Percentiles rank a stretch among this genome's conserved stretches.
Conservation (phyloP, 2,113 vertebrate species). For the Alouatta palliata region DNA sequence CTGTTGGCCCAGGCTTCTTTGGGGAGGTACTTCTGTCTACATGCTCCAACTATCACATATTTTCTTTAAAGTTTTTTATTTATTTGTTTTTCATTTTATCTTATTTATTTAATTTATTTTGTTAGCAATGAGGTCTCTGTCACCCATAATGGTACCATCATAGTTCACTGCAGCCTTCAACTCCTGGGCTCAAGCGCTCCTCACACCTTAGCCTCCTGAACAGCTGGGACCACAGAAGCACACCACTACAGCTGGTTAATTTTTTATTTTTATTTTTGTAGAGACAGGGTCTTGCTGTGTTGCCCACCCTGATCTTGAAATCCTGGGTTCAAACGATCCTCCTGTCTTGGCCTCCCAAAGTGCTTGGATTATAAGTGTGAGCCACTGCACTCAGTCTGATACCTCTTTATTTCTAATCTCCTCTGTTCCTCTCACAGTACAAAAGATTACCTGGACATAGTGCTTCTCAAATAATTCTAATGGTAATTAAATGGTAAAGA, state of each 20-base stretch:
- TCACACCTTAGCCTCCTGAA: not conserved
- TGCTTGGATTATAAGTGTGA: not conserved
- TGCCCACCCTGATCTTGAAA: too few relatives aligned
- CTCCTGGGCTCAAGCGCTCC: not conserved
- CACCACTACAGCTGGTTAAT: too few relatives aligned
- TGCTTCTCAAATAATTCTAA: not conserved
- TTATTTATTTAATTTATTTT: not conserved
- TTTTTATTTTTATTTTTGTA: too few relatives aligned
- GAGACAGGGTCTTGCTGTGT: too few relatives aligned
- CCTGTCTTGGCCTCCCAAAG: too few relatives aligned
- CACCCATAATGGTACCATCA: not conserved
- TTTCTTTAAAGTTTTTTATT: not conserved
- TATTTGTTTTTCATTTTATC: not conserved
- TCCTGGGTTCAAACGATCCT: too few relatives aligned
- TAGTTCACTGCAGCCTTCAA: not conserved
- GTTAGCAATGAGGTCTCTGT: not conserved
- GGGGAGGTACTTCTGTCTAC: not conserved
- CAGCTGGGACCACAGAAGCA: not conserved
- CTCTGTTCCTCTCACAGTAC: not conserved
- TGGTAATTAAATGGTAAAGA: not conserved
- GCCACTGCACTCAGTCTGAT: not conserved
- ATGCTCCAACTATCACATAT: not conserved
- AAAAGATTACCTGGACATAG: not conserved
- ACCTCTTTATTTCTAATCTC: constrained; percentile 12
- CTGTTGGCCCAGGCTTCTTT: not conserved